Evolutionary conservation across 2,888 invertebrate species (phyloP).

Genomic region (Megamerina dolium): DNA sequence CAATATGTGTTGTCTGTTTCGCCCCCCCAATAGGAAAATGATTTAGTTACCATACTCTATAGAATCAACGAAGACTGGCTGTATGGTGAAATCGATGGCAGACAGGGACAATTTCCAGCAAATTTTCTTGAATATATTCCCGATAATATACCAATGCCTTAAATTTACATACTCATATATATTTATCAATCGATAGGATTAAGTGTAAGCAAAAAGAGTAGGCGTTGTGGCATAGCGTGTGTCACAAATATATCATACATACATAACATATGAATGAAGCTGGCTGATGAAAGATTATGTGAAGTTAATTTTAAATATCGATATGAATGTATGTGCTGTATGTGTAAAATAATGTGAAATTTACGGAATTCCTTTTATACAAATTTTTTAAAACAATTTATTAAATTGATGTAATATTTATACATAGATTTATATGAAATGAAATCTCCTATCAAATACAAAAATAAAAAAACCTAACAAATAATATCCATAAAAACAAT

Average conservation of each 20-base stretch:
- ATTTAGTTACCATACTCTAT: conserved; percentile 59
- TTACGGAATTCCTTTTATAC: no score
- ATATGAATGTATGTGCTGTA: no score
- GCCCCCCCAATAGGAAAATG: no score
- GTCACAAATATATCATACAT: neutral
- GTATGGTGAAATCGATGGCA: conserved; percentile 63
- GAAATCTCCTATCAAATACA: no score
- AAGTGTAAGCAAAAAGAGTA: neutral
- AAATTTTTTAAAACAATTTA: no score
- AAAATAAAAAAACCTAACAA: no score
- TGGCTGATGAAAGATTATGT: neutral
- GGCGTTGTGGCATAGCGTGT: neutral
- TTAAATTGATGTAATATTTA: no score
- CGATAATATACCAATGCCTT: conserved; percentile 46
- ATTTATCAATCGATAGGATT: conserved; percentile 5
- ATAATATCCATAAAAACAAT: no score
- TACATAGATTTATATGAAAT: no score
- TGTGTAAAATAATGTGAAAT: no score
- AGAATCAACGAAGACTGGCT: conserved; percentile 74
- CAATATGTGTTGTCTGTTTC: no score
- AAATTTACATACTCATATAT: conserved; percentile 20
- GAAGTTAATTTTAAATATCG: neutral
- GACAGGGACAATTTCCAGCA: conserved; percentile 70
- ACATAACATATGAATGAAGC: neutral
- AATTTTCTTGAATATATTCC: conserved; percentile 65